Conservation (phyloP, 2,888 invertebrate species). For the Tortrix viridana region DNA sequence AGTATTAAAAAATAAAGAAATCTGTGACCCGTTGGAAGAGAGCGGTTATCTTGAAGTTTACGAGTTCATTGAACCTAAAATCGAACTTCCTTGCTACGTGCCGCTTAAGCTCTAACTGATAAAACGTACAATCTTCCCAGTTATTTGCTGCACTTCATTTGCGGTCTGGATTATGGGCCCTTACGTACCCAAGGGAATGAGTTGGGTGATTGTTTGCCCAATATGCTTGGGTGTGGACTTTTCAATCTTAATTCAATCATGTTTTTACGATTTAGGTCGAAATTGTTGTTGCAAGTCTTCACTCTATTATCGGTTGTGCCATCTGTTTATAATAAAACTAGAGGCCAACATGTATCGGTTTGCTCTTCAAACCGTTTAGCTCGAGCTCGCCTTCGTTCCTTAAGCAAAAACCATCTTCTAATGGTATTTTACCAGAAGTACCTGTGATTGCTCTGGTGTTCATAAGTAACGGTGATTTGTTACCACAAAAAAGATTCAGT, state of each 20-base stretch:
- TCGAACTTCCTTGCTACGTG: constrained; percentile 25
- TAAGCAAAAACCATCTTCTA: no score
- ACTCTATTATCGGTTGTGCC: background rate
- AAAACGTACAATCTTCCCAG: constrained; percentile 4
- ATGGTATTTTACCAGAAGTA: no score
- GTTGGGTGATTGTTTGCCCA: constrained; percentile 11
- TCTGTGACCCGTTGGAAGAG: constrained; percentile 11
- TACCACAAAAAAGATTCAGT: no score
- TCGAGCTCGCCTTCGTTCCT: no score
- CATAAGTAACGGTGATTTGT: no score
- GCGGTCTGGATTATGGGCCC: constrained; percentile 15
- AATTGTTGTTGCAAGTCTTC: background rate
- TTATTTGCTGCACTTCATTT: constrained; percentile 24
- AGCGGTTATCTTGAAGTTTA: constrained; percentile 13
- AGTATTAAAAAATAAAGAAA: constrained; percentile 6
- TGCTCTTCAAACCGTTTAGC: no score
- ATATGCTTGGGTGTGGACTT: constrained; percentile 13
- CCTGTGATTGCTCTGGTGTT: no score
- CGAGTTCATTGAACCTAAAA: constrained; percentile 30
- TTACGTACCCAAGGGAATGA: constrained; percentile 9
- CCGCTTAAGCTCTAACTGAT: constrained; percentile 12
- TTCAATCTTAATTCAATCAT: constrained; percentile 13
- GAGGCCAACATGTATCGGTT: no score
- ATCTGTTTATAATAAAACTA: no score
- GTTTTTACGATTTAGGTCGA: constrained; percentile 4